A percentile compares a stretch with the other conserved stretches of the same genome.
These are phyloP conservation scores for Gnathonemus longibarbis DNA, from an alignment of 2,113 vertebrate species.

Conservation along the genomic window DNA sequence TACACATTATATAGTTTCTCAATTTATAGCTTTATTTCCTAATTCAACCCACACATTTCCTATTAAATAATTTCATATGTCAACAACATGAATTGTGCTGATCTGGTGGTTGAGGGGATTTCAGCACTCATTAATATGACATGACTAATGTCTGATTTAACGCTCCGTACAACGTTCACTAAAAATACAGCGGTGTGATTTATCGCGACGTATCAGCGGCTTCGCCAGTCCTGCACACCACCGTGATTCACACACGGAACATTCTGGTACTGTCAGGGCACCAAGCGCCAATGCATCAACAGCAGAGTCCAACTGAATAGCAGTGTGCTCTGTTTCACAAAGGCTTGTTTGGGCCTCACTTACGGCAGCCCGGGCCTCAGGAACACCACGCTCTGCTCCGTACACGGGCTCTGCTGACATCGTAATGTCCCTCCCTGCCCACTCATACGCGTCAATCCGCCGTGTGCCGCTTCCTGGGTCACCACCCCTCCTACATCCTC, in stretches of 20 bases:
- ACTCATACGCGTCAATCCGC: constrained; percentile 35
- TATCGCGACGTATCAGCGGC: neutral
- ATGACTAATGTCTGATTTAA: neutral
- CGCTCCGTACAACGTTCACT: neutral
- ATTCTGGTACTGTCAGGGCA: neutral
- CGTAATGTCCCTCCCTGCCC: constrained; percentile 31
- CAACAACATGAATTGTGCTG: neutral
- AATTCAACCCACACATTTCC: neutral
- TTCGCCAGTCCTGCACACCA: neutral
- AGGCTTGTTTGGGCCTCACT: neutral
- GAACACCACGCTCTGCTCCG: neutral
- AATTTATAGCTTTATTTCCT: neutral
- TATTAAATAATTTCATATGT: neutral
- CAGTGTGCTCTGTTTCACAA: neutral
- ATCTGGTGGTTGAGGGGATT: neutral
- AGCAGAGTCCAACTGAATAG: neutral
- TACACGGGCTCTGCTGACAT: constrained; percentile 5
- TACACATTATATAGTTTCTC: neutral
- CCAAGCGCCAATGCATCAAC: neutral
- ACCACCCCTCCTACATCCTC: constrained; percentile 46
- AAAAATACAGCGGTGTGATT: neutral
- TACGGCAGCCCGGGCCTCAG: neutral
- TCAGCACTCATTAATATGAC: neutral
- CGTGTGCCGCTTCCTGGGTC: constrained; percentile 37
- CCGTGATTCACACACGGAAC: neutral